phyloP scores from a whole-genome alignment of 2,888 invertebrate species.

The Kryphioiulus occultus region DNA sequence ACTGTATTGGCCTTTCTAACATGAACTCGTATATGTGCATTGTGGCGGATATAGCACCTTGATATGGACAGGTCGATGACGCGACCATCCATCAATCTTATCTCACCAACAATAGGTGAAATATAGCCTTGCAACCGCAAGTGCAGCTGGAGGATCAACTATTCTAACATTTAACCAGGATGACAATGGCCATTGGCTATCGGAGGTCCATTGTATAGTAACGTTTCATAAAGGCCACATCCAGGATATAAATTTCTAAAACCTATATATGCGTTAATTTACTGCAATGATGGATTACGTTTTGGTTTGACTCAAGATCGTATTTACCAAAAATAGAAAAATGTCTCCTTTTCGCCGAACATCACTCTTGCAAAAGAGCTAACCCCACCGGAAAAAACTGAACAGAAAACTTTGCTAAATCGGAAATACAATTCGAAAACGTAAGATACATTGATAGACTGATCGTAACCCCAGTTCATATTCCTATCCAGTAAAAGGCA shows the following conservation, averaged over 20 bases:
- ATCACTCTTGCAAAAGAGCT: not conserved
- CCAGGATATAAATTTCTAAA: not conserved
- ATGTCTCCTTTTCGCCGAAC: not conserved
- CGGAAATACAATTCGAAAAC: too few species aligned
- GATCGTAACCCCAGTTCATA: too few species aligned
- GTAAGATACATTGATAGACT: too few species aligned
- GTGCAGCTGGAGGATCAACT: not conserved
- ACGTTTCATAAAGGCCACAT: not conserved
- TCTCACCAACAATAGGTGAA: not conserved
- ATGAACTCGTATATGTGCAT: too few species aligned
- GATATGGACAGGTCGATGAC: not conserved
- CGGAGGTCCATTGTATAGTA: not conserved
- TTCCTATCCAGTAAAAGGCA: too few species aligned
- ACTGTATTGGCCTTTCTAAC: too few species aligned
- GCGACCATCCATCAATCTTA: constrained; percentile 25
- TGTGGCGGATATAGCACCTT: too few species aligned
- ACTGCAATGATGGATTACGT: not conserved
- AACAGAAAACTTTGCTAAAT: too few species aligned
- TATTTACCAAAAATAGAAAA: not conserved
- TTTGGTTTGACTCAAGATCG: not conserved
- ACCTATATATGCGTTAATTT: not conserved
- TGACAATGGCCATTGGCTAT: not conserved
- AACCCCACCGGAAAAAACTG: not conserved
- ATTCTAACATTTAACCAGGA: not conserved
- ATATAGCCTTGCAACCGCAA: not conserved